Percentiles rank a stretch among this genome's conserved stretches.
phyloP scores from a whole-genome alignment of 2,113 vertebrate species.

The Muntiacus reevesi region DNA sequence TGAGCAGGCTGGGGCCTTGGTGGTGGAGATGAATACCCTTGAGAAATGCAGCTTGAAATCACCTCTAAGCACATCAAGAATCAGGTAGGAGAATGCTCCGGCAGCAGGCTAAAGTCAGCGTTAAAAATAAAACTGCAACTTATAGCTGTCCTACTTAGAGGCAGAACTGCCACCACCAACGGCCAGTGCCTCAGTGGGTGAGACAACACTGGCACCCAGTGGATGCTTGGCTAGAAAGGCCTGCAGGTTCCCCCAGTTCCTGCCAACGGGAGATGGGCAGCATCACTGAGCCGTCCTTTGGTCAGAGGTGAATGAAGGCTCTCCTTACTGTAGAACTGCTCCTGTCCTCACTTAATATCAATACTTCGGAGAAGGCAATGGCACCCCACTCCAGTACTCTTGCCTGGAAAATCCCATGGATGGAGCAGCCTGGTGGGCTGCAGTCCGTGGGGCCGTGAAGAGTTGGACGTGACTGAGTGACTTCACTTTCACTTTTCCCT shows the following conservation, averaged over 20 bases:
- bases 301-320: background rate
- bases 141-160: background rate
- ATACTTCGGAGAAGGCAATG: no score
- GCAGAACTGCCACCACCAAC: background rate
- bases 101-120: background rate
- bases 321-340: background rate
- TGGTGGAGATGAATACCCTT: background rate
- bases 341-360: background rate
- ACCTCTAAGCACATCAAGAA: background rate
- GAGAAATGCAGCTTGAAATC: constrained; percentile 10
- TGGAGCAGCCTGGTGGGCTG: no score
- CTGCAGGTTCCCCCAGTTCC: background rate
- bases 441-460: fast-evolving
- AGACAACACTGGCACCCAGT: constrained; percentile 76
- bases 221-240: constrained; percentile 57
- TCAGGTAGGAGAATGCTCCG: background rate
- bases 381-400: no score
- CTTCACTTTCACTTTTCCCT: no score
- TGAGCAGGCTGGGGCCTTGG: background rate
- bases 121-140: constrained; percentile 25
- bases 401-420: no score
- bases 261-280: background rate
- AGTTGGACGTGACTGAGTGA: no score
- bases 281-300: background rate
- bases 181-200: background rate